Evolutionary conservation across 2,888 invertebrate species (phyloP).

Genomic region (Spialia ferax): DNA sequence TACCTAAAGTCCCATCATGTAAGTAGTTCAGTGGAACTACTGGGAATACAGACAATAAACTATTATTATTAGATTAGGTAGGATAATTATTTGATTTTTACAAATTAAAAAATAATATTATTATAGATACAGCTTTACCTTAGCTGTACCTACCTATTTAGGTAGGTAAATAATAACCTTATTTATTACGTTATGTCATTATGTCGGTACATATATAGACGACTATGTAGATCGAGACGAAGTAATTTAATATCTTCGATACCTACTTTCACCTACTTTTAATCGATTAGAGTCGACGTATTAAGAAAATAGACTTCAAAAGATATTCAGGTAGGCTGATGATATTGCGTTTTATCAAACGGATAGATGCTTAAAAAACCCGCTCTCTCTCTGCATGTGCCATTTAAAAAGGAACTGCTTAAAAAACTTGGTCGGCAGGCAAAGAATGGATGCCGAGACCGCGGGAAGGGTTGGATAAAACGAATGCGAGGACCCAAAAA

Average conservation of each 20-base stretch:
- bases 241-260: constrained; percentile 34
- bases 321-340: constrained; percentile 78
- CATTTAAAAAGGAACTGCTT: constrained; percentile 82
- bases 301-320: constrained; percentile 73
- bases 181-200: too few relatives aligned
- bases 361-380: constrained; percentile 69
- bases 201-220: too few relatives aligned
- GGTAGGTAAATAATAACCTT: too few relatives aligned
- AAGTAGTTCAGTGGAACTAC: too few relatives aligned
- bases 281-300: constrained; percentile 81
- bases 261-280: constrained; percentile 44
- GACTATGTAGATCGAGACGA: neutral
- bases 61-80: too few relatives aligned
- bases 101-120: too few relatives aligned
- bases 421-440: constrained; percentile 70
- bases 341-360: constrained; percentile 82
- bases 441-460: constrained; percentile 78
- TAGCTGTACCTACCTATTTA: too few relatives aligned
- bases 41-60: too few relatives aligned
- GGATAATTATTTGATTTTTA: too few relatives aligned
- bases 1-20: neutral
- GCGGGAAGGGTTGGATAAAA: constrained; percentile 79
- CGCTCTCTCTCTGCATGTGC: constrained; percentile 82
- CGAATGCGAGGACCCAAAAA: constrained; percentile 75
- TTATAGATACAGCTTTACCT: too few relatives aligned